A percentile compares a stretch with the other conserved stretches of the same genome.
These are phyloP conservation scores for Gila robusta DNA, from an alignment of 2,797 vertebrate species.

Conservation along the genomic window DNA sequence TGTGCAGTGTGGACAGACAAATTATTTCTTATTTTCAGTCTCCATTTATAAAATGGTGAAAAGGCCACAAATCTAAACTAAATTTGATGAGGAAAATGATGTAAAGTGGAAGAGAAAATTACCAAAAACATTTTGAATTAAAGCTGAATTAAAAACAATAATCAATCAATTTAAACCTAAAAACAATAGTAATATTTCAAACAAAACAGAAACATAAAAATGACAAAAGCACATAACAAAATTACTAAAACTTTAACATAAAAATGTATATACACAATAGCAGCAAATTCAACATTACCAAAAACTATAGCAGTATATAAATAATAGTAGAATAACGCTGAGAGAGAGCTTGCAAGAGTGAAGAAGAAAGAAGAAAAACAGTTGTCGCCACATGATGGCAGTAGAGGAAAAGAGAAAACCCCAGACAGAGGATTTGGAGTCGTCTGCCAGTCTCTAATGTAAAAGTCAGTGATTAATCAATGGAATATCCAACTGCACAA, in stretches of 20 bases:
- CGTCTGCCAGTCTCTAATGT: not conserved
- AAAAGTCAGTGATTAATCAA: not conserved
- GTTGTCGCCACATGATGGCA: constrained; percentile 74
- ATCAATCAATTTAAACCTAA: too few relatives aligned
- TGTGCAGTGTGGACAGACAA: not conserved
- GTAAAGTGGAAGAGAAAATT: not conserved
- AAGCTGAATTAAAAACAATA: not conserved
- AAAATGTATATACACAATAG: not conserved
- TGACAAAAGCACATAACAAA: not conserved
- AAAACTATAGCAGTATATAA: not conserved
- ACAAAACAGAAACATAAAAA: not conserved
- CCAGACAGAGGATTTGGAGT: not conserved
- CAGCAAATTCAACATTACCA: not conserved
- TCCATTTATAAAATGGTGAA: not conserved
- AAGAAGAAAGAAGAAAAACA: not conserved
- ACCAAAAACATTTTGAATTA: not conserved
- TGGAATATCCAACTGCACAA: not conserved
- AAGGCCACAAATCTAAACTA: not conserved
- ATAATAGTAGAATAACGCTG: not conserved
- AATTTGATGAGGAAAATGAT: not conserved
- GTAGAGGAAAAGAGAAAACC: constrained; percentile 63
- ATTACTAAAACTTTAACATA: not conserved
- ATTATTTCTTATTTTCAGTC: not conserved
- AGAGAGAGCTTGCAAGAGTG: not conserved
- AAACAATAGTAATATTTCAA: not conserved